Percentiles rank a stretch among this genome's conserved stretches.
Conservation (phyloP, 53 echinoderm and acorn worm species). For the Pentamera pediparva region DNA sequence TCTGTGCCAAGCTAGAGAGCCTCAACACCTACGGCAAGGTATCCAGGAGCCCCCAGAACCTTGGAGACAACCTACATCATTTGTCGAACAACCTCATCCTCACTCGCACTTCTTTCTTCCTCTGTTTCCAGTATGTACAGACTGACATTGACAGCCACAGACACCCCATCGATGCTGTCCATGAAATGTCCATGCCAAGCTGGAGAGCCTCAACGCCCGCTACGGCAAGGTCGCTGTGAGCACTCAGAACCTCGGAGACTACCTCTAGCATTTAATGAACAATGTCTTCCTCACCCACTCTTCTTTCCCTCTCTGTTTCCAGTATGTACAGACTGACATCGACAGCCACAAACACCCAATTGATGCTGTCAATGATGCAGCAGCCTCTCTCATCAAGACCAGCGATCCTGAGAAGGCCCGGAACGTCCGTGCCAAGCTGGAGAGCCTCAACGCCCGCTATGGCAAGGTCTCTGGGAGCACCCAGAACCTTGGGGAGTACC, state of each 20-base stretch:
- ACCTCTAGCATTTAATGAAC: slow-evolving; percentile 59
- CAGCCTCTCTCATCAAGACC: slow-evolving; percentile 66
- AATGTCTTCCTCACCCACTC: slow-evolving; percentile 18
- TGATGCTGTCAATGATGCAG: slow-evolving; percentile 85
- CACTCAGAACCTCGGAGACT: slow-evolving; percentile 68
- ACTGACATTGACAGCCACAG: slow-evolving; percentile 95
- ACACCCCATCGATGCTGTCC: slow-evolving; percentile 71
- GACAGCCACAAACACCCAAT: slow-evolving; percentile 84
- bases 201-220: slow-evolving; percentile 68
- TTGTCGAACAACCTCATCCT: slow-evolving; percentile 66
- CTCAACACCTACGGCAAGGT: slow-evolving; percentile 63
- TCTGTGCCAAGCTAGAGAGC: slow-evolving; percentile 55
- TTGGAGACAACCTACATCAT: slow-evolving; percentile 63
- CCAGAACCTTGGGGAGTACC: slow-evolving; percentile 79
- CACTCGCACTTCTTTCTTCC: no score
- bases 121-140: slow-evolving; percentile 73
- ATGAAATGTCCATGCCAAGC: slow-evolving; percentile 67
- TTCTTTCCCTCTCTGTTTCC: not conserved
- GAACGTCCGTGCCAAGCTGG: slow-evolving; percentile 60
- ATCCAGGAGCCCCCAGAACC: no score
- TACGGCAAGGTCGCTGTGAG: slow-evolving; percentile 62
- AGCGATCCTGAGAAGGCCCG: slow-evolving; percentile 81
- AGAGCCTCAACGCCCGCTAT: slow-evolving; percentile 64
- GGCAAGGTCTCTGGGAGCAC: slow-evolving; percentile 58
- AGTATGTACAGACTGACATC: slow-evolving; percentile 94